Percentiles rank a stretch among this genome's conserved stretches.
These are phyloP conservation scores for Syritta pipiens DNA, from an alignment of 2,888 invertebrate genomes.

Conservation along the genomic window DNA sequence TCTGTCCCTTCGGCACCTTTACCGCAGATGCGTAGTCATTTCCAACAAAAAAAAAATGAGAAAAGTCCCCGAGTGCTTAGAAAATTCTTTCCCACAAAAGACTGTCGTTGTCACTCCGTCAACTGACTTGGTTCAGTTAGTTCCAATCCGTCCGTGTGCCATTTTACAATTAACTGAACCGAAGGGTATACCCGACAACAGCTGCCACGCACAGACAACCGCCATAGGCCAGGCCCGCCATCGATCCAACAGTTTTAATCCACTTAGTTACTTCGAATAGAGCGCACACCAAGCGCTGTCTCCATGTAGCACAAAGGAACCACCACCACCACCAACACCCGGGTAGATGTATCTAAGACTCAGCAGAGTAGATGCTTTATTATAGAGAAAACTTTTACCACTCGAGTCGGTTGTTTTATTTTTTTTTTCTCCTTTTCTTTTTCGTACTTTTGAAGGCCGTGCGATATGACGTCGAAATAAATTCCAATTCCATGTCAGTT, in stretches of 20 bases:
- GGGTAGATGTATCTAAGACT: slow-evolving; percentile 42
- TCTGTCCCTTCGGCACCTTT: neutral
- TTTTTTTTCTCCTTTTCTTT: no score
- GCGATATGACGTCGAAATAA: slow-evolving; percentile 45
- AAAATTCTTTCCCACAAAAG: slow-evolving; percentile 16
- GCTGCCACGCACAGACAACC: slow-evolving; percentile 7
- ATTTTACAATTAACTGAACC: slow-evolving; percentile 15
- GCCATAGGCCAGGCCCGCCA: slow-evolving; percentile 21
- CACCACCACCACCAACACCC: slow-evolving; percentile 13
- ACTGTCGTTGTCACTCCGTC: slow-evolving; percentile 4
- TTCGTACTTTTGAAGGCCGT: slow-evolving; percentile 38
- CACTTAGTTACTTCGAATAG: slow-evolving; percentile 52
- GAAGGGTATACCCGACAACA: neutral
- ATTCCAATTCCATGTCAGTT: slow-evolving; percentile 33
- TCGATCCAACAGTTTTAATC: slow-evolving; percentile 66
- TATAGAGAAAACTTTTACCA: slow-evolving; percentile 41
- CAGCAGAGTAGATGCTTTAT: slow-evolving; percentile 32
- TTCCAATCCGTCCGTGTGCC: slow-evolving; percentile 32
- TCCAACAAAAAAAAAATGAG: no score
- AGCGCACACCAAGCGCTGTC: slow-evolving; percentile 30
- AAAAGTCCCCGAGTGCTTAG: slow-evolving; percentile 6
- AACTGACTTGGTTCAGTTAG: slow-evolving; percentile 12
- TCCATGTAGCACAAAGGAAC: slow-evolving; percentile 15
- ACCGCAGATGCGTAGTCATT: no score
- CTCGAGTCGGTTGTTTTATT: slow-evolving; percentile 4